A percentile compares a stretch with the other conserved stretches of the same genome.
Conservation (phyloP, 2,888 invertebrate genomes). For the Drosophila longiperda region DNA sequence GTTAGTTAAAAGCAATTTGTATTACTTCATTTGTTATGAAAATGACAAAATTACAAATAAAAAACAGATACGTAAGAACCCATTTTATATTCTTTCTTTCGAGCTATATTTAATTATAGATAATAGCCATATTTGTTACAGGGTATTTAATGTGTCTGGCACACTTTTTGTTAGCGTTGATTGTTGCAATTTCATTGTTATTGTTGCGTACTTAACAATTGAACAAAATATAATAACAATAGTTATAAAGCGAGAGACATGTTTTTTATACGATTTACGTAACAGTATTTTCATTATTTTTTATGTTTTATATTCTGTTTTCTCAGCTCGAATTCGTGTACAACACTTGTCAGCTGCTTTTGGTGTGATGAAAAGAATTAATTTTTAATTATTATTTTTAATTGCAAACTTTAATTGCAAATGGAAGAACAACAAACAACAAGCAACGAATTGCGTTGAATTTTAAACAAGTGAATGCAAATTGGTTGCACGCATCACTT, state of each 20-base stretch:
- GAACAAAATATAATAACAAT: constrained; percentile 3
- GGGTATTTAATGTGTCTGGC: constrained; percentile 34
- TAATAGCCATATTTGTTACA: neutral
- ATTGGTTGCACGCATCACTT: constrained; percentile 45
- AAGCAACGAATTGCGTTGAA: constrained; percentile 20
- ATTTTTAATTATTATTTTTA: constrained; percentile 70
- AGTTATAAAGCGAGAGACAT: neutral
- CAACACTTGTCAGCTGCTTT: constrained; percentile 69
- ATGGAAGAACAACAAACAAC: constrained; percentile 25
- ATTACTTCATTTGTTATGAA: neutral
- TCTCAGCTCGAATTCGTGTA: neutral
- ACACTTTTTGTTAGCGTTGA: constrained; percentile 25
- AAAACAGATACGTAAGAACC: neutral
- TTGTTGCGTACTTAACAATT: constrained; percentile 55
- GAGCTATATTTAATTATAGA: neutral
- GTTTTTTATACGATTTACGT: neutral
- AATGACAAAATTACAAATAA: neutral
- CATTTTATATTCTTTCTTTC: neutral
- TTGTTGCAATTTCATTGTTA: constrained; percentile 43
- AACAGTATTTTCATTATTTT: constrained; percentile 17
- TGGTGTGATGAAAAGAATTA: constrained; percentile 30
- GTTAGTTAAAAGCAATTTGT: neutral
- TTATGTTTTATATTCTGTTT: constrained; percentile 2
- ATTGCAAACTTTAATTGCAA: constrained; percentile 68
- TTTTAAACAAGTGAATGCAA: constrained; percentile 44